Percentiles rank a stretch among this genome's conserved stretches.
Evolutionary conservation across 1,140 invertebrate species (phyloP).

Genomic region (Euschistus heros): DNA sequence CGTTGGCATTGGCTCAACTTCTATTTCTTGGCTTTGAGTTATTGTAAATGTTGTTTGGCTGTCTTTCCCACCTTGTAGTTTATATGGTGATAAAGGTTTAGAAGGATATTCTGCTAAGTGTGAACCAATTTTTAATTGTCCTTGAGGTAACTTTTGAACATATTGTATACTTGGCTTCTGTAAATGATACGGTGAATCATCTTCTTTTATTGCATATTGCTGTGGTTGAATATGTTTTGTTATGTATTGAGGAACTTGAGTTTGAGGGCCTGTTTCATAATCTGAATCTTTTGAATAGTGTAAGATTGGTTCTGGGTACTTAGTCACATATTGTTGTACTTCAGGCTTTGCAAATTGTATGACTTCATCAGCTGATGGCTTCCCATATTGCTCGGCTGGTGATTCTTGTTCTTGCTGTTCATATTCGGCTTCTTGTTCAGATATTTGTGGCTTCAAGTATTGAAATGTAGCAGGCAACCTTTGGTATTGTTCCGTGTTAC

Average conservation of each 20-base stretch:
- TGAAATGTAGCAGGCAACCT: neutral
- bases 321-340: slow-evolving; percentile 5
- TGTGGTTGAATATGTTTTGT: neutral
- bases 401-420: neutral
- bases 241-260: neutral
- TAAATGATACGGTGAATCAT: neutral
- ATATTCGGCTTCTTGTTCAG: slow-evolving; percentile 1
- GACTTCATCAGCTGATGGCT: slow-evolving; percentile 1
- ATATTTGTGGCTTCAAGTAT: neutral
- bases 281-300: neutral
- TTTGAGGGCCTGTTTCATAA: neutral
- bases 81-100: neutral
- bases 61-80: neutral
- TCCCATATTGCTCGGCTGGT: neutral
- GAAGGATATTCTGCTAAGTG: neutral
- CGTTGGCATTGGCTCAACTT: slow-evolving; percentile 5
- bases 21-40: slow-evolving; percentile 28
- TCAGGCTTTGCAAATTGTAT: slow-evolving; percentile 12
- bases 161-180: neutral
- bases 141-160: neutral
- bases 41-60: slow-evolving; percentile 14
- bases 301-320: neutral
- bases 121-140: neutral
- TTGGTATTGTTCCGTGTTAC: neutral
- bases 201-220: neutral